phyloP scores from a whole-genome alignment of 2,888 invertebrate species.

The Andrena bicolor region DNA sequence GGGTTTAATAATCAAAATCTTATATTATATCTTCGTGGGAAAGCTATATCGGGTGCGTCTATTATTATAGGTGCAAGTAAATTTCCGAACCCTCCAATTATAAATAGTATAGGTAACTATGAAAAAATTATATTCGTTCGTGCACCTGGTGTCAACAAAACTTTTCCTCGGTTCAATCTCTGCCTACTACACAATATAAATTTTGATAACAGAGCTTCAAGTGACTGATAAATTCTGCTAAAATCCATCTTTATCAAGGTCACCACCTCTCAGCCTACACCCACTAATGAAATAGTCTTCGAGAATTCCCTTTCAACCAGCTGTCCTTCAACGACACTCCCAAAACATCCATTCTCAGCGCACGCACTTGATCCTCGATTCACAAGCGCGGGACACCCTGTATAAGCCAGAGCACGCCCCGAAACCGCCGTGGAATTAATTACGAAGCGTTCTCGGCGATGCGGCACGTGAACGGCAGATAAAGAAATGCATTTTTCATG shows the following conservation, averaged over 20 bases:
- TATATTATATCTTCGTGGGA: slow-evolving; percentile 92
- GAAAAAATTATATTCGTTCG: neutral
- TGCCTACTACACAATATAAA: too few species aligned
- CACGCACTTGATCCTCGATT: neutral
- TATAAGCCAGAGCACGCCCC: neutral
- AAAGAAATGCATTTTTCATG: slow-evolving; percentile 63
- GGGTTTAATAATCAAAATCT: slow-evolving; percentile 90
- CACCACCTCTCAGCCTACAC: too few species aligned
- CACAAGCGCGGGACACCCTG: neutral
- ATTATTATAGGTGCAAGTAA: slow-evolving; percentile 18
- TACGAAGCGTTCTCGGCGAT: slow-evolving; percentile 37
- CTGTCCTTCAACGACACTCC: too few species aligned
- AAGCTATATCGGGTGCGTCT: slow-evolving; percentile 92
- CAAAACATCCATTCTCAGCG: neutral
- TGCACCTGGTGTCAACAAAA: too few species aligned
- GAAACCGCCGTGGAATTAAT: slow-evolving; percentile 51
- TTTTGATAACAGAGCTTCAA: too few species aligned
- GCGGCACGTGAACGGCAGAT: slow-evolving; percentile 54
- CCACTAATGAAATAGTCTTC: too few species aligned
- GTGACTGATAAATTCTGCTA: too few species aligned
- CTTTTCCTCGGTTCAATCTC: too few species aligned
- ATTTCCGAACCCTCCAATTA: slow-evolving; percentile 94
- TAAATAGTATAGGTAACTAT: slow-evolving; percentile 89
- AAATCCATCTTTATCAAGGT: too few species aligned
- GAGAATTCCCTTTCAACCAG: too few species aligned